Base-by-base conservation (phyloP, 30 jellyfish, hydroid and myxozoan species). In the Aurelia sp. region DNA sequence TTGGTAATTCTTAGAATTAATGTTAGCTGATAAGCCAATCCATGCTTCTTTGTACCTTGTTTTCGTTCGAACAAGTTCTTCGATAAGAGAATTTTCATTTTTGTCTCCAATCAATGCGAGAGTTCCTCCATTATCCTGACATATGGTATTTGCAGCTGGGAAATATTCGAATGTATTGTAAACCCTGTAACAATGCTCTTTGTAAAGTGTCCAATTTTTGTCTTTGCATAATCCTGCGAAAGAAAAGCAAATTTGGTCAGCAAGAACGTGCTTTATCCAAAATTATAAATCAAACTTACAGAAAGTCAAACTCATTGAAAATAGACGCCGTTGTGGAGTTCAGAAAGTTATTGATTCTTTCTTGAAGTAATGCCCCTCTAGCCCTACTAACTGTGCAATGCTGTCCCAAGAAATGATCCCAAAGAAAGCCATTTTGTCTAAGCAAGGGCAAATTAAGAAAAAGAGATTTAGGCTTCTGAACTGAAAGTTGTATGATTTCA, bases 21-120 rank as follows among this genome's bases (percentile, higher is more conserved):
- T 44, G 16, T 58, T 27, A 17, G 16, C 10, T 24, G 76, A 30
- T 9, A 88, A 85, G 24, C 97, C 97, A 17, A 88, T 79, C 97
- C 97, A 88, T 21, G 92, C 92, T 58, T 88, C 97, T 17, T 75
- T 78, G 74, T 88, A 72, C 40, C 97, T 68, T 2, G 97, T 79
- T 11, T 79, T 35, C 13, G 78, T 18, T 31, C 38, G 21, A 4
- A 88, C 88, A 8, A 88, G 80, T 7, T 40, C 53, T 22, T 78
- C 59, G 3, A 88, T 50, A 16, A 88, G 13, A 0, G 50, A 67
- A 60, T 88, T 88, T 52, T 88, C 97, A 13, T 53, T 47, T 64
- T 41, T 9, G 65, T 66, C 78, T 3, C 30, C 22, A 11, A 88
- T 78, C 30, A 91, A 67, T 20, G 71, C 92, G 10, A 88, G 60